Evolutionary conservation across 2,113 vertebrate genomes (phyloP), one percentile per base, ranked within the genome.

Genomic region (Elgaria multicarinata): DNA sequence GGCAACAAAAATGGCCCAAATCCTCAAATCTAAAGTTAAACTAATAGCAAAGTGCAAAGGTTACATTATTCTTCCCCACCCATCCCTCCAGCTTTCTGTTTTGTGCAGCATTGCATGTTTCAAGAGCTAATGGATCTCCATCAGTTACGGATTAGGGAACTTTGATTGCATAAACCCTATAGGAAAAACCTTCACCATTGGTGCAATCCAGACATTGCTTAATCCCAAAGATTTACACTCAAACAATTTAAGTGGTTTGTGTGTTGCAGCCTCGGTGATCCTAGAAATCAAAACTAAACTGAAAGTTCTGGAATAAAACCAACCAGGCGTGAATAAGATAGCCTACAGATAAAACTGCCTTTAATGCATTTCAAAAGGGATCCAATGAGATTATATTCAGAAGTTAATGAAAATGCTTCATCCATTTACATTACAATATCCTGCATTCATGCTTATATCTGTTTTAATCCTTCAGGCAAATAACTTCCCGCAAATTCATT

Each of bases 331-430:
- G 81, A 93, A 90, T 33, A 42, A 83, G n/a, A 83, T 13, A 85
- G 1, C 3, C 62, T 62, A 66, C 18, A 81, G 78, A 62, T 14
- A 87, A 14, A 85, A 31, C 62, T 89, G 39, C 14, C 81, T 91
- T 6, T 66, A 91, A 77, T 6, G 8, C 4, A 26, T 89, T 84
- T 87, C 58, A 14, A 92, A 89, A 77, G 75, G 46, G 62, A 87
- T 46, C 42, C 4, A 62, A 31, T 50, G 74, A 91, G 22, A 79
- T 82, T 89, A 75, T 46, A 86, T 88, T 69, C 53, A 85, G 67
- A n/a, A 89, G 36, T 72, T 92, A 88, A 93, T 75, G 58, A 89
- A 83, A 81, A 6, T 7, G 78, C 36, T 26, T 90, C 44, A 82
- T 82, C 50, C 16, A 71, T 66, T 92, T 91, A 62, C 14, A 87